Evolutionary conservation across 2,797 vertebrate genomes (phyloP), one percentile per base, ranked within the genome.

Genomic region (Sebastes reedi): DNA sequence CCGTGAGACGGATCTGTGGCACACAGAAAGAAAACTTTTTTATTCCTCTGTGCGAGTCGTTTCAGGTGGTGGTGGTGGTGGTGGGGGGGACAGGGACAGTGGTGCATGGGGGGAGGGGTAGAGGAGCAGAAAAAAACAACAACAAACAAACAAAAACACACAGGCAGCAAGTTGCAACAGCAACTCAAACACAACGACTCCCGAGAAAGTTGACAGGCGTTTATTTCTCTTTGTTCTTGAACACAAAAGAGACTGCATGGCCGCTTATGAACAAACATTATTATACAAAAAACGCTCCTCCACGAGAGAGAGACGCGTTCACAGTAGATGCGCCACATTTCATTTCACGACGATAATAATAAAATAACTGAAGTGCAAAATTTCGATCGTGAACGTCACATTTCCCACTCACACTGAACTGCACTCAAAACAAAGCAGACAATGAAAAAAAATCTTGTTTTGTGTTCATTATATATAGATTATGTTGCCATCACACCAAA

Each of bases 1-100:
- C 93, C 95, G 88, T 87, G 88, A 95, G 76, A 87, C 86, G 88
- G 87, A 95, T 95, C 96, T 96, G 93, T 91, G 91, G 82, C 89
- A 88, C 88, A 87, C 70, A 65, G 29, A 25, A 39, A 24, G 12
- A 22, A 88, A 90, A 90, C 88, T 87, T 93, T 93, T 95, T 94
- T 91, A 95, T 89, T 92, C 82, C 75, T 90, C 85, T 86, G 86
- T 81, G 86, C 78, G 77, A 88, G 79, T 91, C 81, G 79, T 83
- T 94, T 94, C 92, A 95, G 93, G 93, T 94, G 93, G 69, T 91
- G 92, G 84, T 91, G 92, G 84, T 71, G 85, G 42, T 36, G 34
- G 34, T 30, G 16, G 89, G 89, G 94, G 6, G 93, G 95, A 91
- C 92, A 46, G 90, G 92, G 92, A 12, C 78, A 90, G 85, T 85